These are phyloP conservation scores for Ectropis grisescens DNA, from an alignment of 1,140 invertebrate species.

Conservation along the genomic window DNA sequence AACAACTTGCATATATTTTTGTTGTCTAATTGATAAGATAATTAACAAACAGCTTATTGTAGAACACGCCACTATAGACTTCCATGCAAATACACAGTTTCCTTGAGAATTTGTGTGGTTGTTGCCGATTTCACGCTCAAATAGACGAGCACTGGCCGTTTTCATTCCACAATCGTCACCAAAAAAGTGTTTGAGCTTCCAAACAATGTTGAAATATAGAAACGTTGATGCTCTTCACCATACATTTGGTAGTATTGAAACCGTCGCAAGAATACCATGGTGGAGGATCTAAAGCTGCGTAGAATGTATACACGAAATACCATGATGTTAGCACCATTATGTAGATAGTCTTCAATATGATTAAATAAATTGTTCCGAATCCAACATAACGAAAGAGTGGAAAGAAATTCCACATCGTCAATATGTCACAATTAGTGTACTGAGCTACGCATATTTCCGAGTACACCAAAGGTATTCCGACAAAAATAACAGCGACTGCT, in stretches of 20 bases:
- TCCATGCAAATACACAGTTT: slow-evolving; percentile 31
- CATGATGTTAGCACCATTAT: slow-evolving; percentile 37
- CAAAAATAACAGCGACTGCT: slow-evolving; percentile 29
- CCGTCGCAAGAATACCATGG: slow-evolving; percentile 49
- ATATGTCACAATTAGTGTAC: slow-evolving; percentile 39
- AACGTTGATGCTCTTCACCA: slow-evolving; percentile 43
- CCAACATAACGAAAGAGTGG: slow-evolving; percentile 42
- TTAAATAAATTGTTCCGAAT: slow-evolving; percentile 32
- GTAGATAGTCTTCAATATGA: slow-evolving; percentile 35
- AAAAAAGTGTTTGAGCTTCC: slow-evolving; percentile 37
- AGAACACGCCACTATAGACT: slow-evolving; percentile 22
- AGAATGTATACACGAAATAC: slow-evolving; percentile 50
- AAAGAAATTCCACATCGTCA: slow-evolving; percentile 48
- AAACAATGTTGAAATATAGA: slow-evolving; percentile 50
- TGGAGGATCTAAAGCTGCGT: slow-evolving; percentile 32
- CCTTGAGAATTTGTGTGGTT: slow-evolving; percentile 25
- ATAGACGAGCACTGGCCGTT: slow-evolving; percentile 46
- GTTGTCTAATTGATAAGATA: slow-evolving; percentile 34
- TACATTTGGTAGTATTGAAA: slow-evolving; percentile 31
- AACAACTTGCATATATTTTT: slow-evolving; percentile 30
- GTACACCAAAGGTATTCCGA: slow-evolving; percentile 49
- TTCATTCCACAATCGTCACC: slow-evolving; percentile 43
- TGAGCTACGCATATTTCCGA: slow-evolving; percentile 57
- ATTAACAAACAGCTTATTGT: slow-evolving; percentile 20
- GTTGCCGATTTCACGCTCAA: slow-evolving; percentile 36